phyloP scores from a whole-genome alignment of 2,797 vertebrate species.

The Tangara arthus region DNA sequence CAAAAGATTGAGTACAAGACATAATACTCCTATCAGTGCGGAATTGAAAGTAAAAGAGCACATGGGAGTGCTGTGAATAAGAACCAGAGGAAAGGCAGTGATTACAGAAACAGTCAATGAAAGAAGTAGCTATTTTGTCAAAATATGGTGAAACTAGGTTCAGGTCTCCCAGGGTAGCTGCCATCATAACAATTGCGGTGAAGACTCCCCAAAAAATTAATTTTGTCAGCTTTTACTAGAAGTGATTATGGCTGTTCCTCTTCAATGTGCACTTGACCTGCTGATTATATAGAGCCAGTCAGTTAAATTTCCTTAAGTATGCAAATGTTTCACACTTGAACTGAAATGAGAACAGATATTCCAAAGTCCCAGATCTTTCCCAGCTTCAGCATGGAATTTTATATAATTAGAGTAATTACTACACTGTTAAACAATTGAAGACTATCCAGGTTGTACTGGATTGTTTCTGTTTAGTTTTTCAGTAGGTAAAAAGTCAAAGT shows the following conservation, averaged over 20 bases:
- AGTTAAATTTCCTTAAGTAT: background rate
- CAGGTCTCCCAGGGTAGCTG: background rate
- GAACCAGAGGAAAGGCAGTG: background rate
- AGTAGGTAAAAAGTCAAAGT: background rate
- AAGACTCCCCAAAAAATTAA: background rate
- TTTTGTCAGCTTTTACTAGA: background rate
- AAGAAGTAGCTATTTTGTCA: background rate
- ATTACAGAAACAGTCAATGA: background rate
- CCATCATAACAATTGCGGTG: background rate
- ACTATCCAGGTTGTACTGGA: background rate
- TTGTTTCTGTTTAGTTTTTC: background rate
- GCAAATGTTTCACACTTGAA: background rate
- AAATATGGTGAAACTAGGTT: background rate
- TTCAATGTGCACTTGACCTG: conserved; percentile 11
- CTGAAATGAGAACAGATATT: background rate
- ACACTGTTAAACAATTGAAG: background rate
- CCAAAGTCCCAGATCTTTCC: background rate
- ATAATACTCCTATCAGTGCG: background rate
- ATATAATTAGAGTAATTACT: background rate
- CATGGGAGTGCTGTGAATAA: background rate
- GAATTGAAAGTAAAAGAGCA: background rate
- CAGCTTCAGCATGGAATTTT: background rate
- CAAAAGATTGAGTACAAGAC: background rate
- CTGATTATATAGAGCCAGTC: background rate
- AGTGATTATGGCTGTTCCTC: background rate